Percentiles rank a stretch among this genome's conserved stretches.
Conservation (phyloP, 2,113 vertebrate genomes). For the Peromyscus maniculatus region DNA sequence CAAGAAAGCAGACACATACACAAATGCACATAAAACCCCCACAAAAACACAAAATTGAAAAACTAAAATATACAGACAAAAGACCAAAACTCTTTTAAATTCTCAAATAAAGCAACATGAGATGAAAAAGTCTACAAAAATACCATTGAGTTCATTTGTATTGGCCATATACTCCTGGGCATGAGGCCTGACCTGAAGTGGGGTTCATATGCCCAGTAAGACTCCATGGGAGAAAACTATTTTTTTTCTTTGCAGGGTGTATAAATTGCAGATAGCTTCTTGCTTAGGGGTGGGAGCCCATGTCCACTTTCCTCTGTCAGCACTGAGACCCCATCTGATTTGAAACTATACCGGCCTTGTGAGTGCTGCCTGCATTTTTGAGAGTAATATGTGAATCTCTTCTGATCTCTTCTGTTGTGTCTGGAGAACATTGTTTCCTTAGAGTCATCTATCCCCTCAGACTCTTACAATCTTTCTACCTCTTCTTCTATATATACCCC, state of each 20-base stretch:
- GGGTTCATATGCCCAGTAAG: not conserved
- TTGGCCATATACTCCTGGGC: not conserved
- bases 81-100: not conserved
- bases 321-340: not conserved
- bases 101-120: not conserved
- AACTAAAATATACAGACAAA: not conserved
- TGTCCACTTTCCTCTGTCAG: not conserved
- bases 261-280: not conserved
- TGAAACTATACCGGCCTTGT: not conserved
- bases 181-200: not conserved
- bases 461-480: not conserved
- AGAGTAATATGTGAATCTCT: no score
- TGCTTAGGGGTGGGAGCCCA: not conserved
- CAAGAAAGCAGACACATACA: not conserved
- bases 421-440: not conserved
- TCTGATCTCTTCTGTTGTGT: not conserved
- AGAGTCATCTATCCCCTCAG: no score
- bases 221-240: not conserved
- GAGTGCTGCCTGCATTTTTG: not conserved
- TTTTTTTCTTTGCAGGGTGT: not conserved
- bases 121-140: not conserved
- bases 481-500: not conserved
- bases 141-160: not conserved
- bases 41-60: not conserved
- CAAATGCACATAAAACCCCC: not conserved